Conservation (phyloP, 2,113 vertebrate species). For the Copsychus sechellarum region DNA sequence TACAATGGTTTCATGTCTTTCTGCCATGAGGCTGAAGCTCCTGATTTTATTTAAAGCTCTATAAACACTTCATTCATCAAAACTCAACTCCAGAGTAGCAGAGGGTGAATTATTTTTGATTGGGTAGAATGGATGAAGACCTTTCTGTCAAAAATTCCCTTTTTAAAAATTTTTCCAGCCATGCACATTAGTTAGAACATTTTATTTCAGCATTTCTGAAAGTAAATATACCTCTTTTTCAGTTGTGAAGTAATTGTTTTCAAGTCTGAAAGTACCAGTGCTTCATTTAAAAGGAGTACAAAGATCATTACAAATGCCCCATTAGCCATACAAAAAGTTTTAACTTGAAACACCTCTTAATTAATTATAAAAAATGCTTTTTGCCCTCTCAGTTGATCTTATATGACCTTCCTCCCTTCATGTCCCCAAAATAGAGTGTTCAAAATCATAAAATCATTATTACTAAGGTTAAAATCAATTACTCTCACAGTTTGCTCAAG, state of each 20-base stretch:
- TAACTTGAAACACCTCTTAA: background rate
- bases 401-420: background rate
- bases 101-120: background rate
- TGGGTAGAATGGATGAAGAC: background rate
- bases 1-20: background rate
- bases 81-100: background rate
- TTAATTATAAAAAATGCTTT: background rate
- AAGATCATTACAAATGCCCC: background rate
- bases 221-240: background rate
- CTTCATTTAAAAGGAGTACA: background rate
- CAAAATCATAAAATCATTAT: background rate
- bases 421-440: background rate
- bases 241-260: background rate
- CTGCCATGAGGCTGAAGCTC: rapidly evolving
- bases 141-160: background rate
- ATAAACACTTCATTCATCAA: background rate
- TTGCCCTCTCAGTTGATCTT: background rate
- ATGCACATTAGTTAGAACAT: background rate
- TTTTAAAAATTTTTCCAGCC: background rate
- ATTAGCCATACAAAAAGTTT: background rate
- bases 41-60: background rate
- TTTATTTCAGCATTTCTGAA: background rate
- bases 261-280: background rate
- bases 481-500: background rate
- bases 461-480: background rate